These are phyloP conservation scores for Antigone vipio DNA, from an alignment of 2,113 vertebrate species.

Conservation along the genomic window DNA sequence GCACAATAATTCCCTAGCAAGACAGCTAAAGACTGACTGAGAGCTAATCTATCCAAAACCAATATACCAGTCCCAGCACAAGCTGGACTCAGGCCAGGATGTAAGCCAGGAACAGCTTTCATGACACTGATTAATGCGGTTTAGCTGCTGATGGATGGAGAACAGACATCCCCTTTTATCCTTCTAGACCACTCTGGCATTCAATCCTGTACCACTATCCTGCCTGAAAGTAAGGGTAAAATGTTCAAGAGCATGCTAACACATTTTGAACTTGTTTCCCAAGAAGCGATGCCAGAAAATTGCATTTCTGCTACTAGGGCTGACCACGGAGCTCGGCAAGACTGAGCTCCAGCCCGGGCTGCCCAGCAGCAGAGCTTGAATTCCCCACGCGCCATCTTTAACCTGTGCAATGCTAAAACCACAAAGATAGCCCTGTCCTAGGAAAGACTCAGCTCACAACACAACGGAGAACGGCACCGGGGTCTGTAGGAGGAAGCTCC, in stretches of 20 bases:
- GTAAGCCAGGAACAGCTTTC: neutral
- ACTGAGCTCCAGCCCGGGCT: neutral
- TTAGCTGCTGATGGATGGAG: neutral
- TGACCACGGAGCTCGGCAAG: neutral
- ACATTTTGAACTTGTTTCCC: neutral
- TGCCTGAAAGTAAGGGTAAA: neutral
- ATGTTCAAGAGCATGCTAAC: neutral
- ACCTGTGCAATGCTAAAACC: fast-evolving
- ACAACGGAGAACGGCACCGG: fast-evolving
- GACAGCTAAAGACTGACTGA: neutral
- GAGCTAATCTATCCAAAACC: constrained; percentile 42
- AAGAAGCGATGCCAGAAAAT: neutral
- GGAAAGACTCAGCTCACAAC: neutral
- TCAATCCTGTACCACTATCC: neutral
- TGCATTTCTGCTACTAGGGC: neutral
- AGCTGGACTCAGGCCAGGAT: neutral
- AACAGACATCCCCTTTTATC: neutral
- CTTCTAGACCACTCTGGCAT: neutral
- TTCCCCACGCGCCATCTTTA: fast-evolving
- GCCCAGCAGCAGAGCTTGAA: neutral
- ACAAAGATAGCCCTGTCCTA: neutral
- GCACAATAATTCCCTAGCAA: constrained; percentile 9
- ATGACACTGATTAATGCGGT: neutral
- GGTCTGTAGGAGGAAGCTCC: neutral
- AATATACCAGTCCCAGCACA: constrained; percentile 1